Base-by-base conservation (phyloP, 2,113 vertebrate species). In the Zosterops lateralis region DNA sequence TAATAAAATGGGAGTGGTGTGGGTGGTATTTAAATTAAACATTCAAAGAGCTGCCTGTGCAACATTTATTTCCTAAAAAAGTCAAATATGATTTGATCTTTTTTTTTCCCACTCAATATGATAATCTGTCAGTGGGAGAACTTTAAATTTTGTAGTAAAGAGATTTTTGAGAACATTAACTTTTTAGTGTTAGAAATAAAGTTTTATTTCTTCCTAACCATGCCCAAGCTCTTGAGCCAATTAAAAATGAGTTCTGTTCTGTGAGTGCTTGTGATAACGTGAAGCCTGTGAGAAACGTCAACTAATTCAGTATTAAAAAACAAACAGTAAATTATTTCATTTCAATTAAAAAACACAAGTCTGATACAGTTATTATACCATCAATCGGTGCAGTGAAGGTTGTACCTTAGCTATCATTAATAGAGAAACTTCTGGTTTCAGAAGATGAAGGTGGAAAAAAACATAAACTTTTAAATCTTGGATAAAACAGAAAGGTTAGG, bases 81-180 rank as follows among this genome's bases (percentile, higher is more conserved):
- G 10, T 80, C 8, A 90, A 36, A 75, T 67, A 82, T 78, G 0
- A 74, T 74, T 81, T 60, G 18, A 71, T 60, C 2, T 2, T 2
- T 31, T 75, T 78, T 87, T 60, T 11, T 6, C 3, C 26, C 16
- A 53, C 17, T 76, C 36, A 53, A 6, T 64, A 75, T 47, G 60
- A 48, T 71, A 12, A 38, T 22, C 38, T 66, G 17, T 58, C 17
- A 68, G 58, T 40, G 80, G 36, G 22, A 51, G 40, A 88, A 76
- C 51, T 85, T 93, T 31, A 79, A 73, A 34, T 62, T 90, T 93
- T 50, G 60, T 38, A 47, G 51, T 45, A 70, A 71, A 90, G 53
- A 79, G 16, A 87, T 94, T 89, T 93, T 93, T 87, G 81, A 92
- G 78, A 85, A 88, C 82, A 92, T 70, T 94, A 83, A 83, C 36